Evolutionary conservation across 2,797 vertebrate genomes (phyloP).

Genomic region (Trachops cirrhosus): DNA sequence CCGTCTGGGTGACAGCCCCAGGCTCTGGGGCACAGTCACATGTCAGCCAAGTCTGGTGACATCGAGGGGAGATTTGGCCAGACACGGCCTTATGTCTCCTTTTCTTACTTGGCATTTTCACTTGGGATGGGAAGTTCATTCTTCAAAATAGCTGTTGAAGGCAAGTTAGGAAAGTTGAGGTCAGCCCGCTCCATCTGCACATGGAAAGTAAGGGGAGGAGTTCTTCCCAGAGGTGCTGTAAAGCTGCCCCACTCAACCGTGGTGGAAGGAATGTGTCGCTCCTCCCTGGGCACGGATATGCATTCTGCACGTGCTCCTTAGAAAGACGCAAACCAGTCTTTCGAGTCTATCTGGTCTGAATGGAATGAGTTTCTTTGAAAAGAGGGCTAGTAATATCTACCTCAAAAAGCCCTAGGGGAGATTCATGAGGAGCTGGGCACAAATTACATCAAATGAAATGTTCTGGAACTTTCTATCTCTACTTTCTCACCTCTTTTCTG

Average conservation of each 20-base stretch:
- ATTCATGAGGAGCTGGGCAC: not conserved
- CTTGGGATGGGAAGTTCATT: not conserved
- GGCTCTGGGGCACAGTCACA: accelerated
- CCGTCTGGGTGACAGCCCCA: not conserved
- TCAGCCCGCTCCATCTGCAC: not conserved
- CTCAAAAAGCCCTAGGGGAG: not conserved
- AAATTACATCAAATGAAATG: not conserved
- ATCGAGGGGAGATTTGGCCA: not conserved
- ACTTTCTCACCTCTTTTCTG: not conserved
- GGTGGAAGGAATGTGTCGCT: not conserved
- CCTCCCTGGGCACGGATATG: no score
- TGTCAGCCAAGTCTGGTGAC: not conserved
- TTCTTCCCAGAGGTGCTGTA: not conserved
- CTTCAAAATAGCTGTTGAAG: conserved; percentile 4
- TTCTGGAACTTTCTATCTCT: not conserved
- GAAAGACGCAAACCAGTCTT: not conserved
- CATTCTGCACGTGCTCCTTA: not conserved
- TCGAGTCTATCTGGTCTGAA: not conserved
- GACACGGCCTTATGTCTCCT: not conserved
- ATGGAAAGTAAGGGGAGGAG: not conserved
- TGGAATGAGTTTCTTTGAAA: not conserved
- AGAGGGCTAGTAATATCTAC: not conserved
- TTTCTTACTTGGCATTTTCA: not conserved
- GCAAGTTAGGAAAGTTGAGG: not conserved
- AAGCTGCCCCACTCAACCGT: not conserved